Conservation (phyloP, 2,888 invertebrate species). For the Protophormia terraenovae region DNA sequence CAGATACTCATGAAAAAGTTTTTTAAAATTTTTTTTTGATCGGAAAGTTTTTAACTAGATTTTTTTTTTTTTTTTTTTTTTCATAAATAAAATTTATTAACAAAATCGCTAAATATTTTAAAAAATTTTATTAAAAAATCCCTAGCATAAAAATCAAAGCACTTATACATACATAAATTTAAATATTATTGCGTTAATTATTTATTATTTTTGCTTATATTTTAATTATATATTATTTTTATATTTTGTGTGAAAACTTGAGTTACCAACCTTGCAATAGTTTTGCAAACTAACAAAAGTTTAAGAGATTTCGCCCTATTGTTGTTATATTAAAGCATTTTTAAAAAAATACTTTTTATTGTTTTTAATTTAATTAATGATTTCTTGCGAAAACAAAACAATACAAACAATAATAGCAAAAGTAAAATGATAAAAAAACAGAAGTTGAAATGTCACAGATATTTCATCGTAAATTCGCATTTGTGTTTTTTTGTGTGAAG, state of each 20-base stretch:
- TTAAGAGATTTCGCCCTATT: slow-evolving; percentile 55
- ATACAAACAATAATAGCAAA: slow-evolving; percentile 37
- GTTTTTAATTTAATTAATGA: slow-evolving; percentile 54
- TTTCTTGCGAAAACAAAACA: slow-evolving; percentile 64
- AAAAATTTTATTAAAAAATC: background rate
- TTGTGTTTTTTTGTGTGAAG: slow-evolving; percentile 28
- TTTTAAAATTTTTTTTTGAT: no score
- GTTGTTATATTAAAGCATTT: slow-evolving; percentile 9
- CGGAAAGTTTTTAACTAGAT: no score
- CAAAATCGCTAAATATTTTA: no score
- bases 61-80: no score
- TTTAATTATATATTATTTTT: background rate
- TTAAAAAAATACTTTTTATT: background rate
- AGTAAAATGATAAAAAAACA: slow-evolving; percentile 17
- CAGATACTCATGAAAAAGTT: no score
- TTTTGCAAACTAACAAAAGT: slow-evolving; percentile 41
- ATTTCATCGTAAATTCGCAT: slow-evolving; percentile 47
- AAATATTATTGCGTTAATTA: slow-evolving; percentile 29
- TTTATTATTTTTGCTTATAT: background rate
- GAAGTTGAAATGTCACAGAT: slow-evolving; percentile 65
- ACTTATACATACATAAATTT: background rate
- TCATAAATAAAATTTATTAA: no score
- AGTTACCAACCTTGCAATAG: slow-evolving; percentile 64
- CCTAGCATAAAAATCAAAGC: background rate
- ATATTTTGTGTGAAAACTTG: slow-evolving; percentile 69